Base-by-base conservation (phyloP, 2,113 vertebrate genomes). In the Thamnophis sirtalis region DNA sequence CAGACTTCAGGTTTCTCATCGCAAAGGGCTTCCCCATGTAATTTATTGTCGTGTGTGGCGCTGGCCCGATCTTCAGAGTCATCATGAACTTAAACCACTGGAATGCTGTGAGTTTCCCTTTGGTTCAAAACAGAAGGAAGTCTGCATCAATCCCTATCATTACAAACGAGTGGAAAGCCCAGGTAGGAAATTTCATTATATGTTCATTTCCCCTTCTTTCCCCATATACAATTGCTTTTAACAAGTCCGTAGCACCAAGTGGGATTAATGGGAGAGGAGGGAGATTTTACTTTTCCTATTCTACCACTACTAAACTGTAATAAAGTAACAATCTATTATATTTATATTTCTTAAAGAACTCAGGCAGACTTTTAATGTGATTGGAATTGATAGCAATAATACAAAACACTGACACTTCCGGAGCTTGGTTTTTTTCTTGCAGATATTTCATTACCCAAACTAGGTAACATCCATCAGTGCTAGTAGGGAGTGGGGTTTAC, bases 61-160 rank as follows among this genome's bases (percentile, higher is more conserved):
- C 96, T 99, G 99, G 99, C 99, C 99, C 0, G 99, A 99, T 96
- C 98, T 99, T 85, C 99, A 99, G 97, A 99, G 98, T 94, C 99
- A 99, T 90, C 99, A 99, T 0, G 99, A 99, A 98, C 98, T 99
- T 86, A 99, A 99, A 93, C 98, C 99, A 1, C 97, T 99, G 96
- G 99, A 99, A 94, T 99, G 99, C 97, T 99, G 99, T 0, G 99
- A 99, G 98, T 99, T 98, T 95, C 99, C 99, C 3, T 99, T 99
- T 1, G 99, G 99, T 33, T 99, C 99, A 92, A 99, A 99, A 93
- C 99, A 99, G 98, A 99, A 99, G 97, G 99, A 99, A 55, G 99
- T 99, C 93, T 99, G 99, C 95, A 99, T 99, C 97, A 99, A 99
- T 94, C 99, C 99, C 89, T 99, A 99, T 97, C 99, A 99, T 97